Conservation (phyloP, 1,140 invertebrate species). For the Lamellibrachia luymesi region DNA sequence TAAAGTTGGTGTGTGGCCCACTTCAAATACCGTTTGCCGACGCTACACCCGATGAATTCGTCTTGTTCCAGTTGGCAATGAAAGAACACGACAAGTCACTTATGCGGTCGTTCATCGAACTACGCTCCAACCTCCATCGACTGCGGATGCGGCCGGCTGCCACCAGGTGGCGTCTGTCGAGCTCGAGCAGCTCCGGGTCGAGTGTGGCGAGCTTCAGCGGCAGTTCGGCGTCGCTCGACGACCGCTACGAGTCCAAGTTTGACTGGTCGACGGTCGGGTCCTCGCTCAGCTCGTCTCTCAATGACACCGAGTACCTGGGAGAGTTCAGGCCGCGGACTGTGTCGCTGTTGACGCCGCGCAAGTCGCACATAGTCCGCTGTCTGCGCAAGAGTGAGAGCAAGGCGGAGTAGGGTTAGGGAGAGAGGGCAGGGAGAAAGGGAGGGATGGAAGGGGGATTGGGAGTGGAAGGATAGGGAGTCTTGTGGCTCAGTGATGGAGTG, state of each 20-base stretch:
- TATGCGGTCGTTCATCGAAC: constrained; percentile 42
- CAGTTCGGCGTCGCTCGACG: constrained; percentile 42
- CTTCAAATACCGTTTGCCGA: neutral
- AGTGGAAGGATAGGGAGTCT: neutral
- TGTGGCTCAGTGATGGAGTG: too few relatives aligned
- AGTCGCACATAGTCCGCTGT: constrained; percentile 18
- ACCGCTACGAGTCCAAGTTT: constrained; percentile 21
- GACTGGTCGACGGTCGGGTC: constrained; percentile 11
- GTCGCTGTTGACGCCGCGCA: constrained; percentile 36
- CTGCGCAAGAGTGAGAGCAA: neutral
- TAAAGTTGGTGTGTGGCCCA: too few relatives aligned
- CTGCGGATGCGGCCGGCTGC: constrained; percentile 29
- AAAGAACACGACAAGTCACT: constrained; percentile 44
- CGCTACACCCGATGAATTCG: neutral
- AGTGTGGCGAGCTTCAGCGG: constrained; percentile 40
- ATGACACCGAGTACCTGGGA: constrained; percentile 20
- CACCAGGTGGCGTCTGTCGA: constrained; percentile 28
- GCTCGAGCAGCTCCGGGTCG: constrained; percentile 36
- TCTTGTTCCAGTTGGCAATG: constrained; percentile 39
- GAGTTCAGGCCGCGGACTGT: constrained; percentile 36
- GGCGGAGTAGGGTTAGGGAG: neutral
- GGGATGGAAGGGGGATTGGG: neutral
- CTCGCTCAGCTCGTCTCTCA: neutral
- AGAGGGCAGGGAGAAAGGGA: constrained; percentile 17
- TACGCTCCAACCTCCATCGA: constrained; percentile 42